Base-by-base conservation (phyloP, 23 tunicate genomes). In the Aplidium turbinatum region DNA sequence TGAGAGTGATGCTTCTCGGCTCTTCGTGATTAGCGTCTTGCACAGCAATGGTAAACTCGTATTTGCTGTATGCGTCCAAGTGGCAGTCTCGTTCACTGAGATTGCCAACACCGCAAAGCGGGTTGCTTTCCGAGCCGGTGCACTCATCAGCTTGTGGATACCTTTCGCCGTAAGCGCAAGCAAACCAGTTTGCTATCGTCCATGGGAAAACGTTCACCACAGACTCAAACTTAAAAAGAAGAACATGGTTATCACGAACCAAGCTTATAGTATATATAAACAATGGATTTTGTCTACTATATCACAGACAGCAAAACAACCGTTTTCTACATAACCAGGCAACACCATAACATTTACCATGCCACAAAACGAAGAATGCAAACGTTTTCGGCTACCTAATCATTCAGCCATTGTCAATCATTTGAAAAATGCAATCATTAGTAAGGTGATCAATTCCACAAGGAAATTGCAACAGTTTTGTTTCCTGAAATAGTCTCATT, bases 101-200 rank as follows among this genome's bases (percentile, higher is more conserved):
- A 66, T 39, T 35, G 2, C 67, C 64, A 23, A 75, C n/a, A 1
- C 42, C 23, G 57, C 82, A 75, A 3, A 62, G 27, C 6, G 22
- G 26, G 38, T 45, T 50, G 25, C 27, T 24, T 18, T 47, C 32
- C 0, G 72, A 61, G 18, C 29, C 45, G 4, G 45, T 46, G 3
- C 67, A 56, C 13, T 55, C 33, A 19, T 58, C 74, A 5, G 35
- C 20, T 20, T 56, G 24, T 5, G 38, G 46, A 56, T 57, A 53
- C 29, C 21, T 45, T 18, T 79, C 72, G 2, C 94, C 94, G 39
- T 79, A 87, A 22, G 58, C 39, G 51, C 94, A 87, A 75, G 70
- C 38, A 56, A 79, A 28, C 82, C 94, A 74, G 0, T 45, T 38
- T 5, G 94, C 86, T 13, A 73, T 19, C 30, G 58, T 16, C 25